Conservation (phyloP, 2,888 invertebrate genomes). For the Lepidocyrtoides sp. region DNA sequence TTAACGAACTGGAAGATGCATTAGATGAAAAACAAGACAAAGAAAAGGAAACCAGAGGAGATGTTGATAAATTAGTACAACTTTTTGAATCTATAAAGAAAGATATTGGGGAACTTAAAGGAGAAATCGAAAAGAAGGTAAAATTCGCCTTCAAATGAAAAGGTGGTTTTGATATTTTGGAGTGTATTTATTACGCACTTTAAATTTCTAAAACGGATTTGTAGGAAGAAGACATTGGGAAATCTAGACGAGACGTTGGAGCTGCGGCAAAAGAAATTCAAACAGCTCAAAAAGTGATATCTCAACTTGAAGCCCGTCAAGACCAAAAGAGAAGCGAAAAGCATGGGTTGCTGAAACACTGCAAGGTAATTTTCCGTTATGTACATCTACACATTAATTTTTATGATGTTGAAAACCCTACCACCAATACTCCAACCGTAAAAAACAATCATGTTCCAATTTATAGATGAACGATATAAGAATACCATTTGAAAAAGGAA, state of each 20-base stretch:
- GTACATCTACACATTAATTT: background rate
- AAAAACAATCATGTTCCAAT: background rate
- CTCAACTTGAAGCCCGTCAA: conserved; percentile 86
- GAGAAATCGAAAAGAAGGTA: conserved; percentile 86
- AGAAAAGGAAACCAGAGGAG: conserved; percentile 84
- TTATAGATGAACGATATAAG: conserved; percentile 61
- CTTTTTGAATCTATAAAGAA: conserved; percentile 83
- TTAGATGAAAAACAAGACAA: conserved; percentile 82
- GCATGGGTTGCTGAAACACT: conserved; percentile 96
- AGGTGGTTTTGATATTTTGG: too few species aligned
- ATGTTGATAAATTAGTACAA: conserved; percentile 82
- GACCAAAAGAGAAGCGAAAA: conserved; percentile 97
- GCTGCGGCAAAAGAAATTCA: conserved; percentile 70
- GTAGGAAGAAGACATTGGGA: conserved; percentile 71
- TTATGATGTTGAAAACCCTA: too few species aligned
- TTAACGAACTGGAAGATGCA: conserved; percentile 83
- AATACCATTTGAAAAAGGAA: conserved; percentile 66
- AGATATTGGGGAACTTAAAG: conserved; percentile 82
- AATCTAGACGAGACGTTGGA: conserved; percentile 61
- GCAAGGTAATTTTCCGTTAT: conserved; percentile 94
- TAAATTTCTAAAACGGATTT: too few species aligned
- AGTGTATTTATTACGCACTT: too few species aligned
- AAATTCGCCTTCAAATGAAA: too few species aligned
- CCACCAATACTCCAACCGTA: too few species aligned
- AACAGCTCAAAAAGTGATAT: conserved; percentile 64